Percentiles rank a stretch among this genome's conserved stretches.
phyloP scores from a whole-genome alignment of 1,140 invertebrate species.

The Trichoplusia ni region DNA sequence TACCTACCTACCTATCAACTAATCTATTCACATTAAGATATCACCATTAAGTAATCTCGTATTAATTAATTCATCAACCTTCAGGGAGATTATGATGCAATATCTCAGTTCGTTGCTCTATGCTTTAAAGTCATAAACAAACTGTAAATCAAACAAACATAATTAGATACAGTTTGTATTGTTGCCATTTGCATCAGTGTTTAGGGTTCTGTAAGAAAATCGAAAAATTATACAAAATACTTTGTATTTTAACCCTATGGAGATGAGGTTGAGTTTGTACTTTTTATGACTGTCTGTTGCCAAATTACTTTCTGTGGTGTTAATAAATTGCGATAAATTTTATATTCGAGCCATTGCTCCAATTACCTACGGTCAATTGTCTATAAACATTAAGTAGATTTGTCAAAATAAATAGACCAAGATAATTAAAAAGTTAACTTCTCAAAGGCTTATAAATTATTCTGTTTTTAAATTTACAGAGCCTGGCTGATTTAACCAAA shows the following conservation, averaged over 20 bases:
- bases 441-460: too few species aligned
- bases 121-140: conserved; percentile 6
- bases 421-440: too few species aligned
- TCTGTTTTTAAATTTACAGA: too few species aligned
- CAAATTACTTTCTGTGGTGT: too few species aligned
- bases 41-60: not conserved
- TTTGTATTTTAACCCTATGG: not conserved
- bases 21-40: conserved; percentile 8
- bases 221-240: not conserved
- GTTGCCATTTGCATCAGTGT: not conserved
- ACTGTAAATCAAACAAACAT: conserved; percentile 4
- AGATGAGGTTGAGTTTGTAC: not conserved
- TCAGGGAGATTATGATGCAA: conserved; percentile 10
- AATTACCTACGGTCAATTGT: too few species aligned
- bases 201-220: conserved; percentile 1
- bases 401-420: too few species aligned
- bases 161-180: conserved; percentile 11
- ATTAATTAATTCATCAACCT: conserved; percentile 11
- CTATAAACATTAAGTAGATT: too few species aligned
- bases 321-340: too few species aligned
- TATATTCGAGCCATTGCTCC: too few species aligned
- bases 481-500: too few species aligned
- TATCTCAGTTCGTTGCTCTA: conserved; percentile 16
- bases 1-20: conserved; percentile 1
- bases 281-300: not conserved